Conservation (phyloP, 2,113 vertebrate species). For the Cyphomyrus discorhynchus region DNA sequence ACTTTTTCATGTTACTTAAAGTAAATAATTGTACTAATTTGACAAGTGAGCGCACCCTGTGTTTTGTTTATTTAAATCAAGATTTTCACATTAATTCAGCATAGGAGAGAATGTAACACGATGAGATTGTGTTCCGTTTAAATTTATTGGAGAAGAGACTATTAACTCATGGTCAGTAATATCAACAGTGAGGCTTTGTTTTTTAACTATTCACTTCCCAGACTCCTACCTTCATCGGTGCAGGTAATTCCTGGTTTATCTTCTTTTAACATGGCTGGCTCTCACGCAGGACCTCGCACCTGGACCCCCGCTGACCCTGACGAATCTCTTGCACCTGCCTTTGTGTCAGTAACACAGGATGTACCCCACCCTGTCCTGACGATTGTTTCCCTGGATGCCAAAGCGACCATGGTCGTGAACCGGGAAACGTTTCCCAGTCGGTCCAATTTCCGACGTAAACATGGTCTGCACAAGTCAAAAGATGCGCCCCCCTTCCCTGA, state of each 20-base stretch:
- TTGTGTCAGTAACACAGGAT: background rate
- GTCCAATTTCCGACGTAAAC: background rate
- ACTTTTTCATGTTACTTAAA: slow-evolving; percentile 13
- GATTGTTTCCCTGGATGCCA: background rate
- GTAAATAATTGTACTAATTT: slow-evolving; percentile 5
- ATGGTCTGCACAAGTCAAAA: background rate
- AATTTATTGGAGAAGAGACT: background rate
- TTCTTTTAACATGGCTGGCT: background rate
- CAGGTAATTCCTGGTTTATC: background rate
- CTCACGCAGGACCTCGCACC: background rate
- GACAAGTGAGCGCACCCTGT: background rate
- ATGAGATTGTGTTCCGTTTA: background rate
- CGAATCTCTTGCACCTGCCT: background rate
- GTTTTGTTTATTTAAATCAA: background rate
- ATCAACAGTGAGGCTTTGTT: background rate
- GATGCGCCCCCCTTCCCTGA: too few species aligned
- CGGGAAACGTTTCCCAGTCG: background rate
- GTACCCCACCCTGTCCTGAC: background rate
- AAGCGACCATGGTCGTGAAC: background rate
- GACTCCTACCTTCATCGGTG: background rate
- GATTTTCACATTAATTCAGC: background rate
- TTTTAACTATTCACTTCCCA: background rate
- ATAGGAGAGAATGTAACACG: background rate
- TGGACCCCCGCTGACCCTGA: background rate
- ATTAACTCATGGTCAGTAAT: background rate